phyloP scores from a whole-genome alignment of 2,888 invertebrate genomes.

The Clostera curtula region DNA sequence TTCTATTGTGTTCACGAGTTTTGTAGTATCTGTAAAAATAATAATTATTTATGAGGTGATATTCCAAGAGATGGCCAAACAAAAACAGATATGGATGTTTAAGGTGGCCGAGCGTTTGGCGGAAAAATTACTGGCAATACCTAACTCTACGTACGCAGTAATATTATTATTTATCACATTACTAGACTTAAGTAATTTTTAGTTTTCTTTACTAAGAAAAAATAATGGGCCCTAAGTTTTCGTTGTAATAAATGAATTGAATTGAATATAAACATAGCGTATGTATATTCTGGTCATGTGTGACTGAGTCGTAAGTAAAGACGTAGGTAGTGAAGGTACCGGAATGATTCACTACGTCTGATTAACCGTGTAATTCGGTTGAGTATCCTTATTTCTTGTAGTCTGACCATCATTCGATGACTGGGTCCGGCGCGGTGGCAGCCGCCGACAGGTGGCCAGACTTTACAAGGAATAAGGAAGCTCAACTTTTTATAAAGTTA shows the following conservation, averaged over 20 bases:
- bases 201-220: slow-evolving; percentile 1
- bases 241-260: neutral
- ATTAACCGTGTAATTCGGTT: slow-evolving; percentile 1
- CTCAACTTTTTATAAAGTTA: too few species aligned
- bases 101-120: slow-evolving; percentile 1
- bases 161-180: slow-evolving; percentile 1
- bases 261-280: slow-evolving; percentile 1
- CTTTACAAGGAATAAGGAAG: too few species aligned
- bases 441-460: too few species aligned
- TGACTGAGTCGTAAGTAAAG: slow-evolving; percentile 1
- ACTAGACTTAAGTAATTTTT: slow-evolving; percentile 1
- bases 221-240: slow-evolving; percentile 1
- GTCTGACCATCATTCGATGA: too few species aligned
- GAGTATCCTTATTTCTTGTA: too few species aligned
- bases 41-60: slow-evolving; percentile 2
- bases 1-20: slow-evolving; percentile 4
- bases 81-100: slow-evolving; percentile 4
- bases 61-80: slow-evolving; percentile 3
- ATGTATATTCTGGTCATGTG: slow-evolving; percentile 1
- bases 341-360: slow-evolving; percentile 1
- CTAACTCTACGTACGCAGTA: slow-evolving; percentile 3
- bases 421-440: too few species aligned
- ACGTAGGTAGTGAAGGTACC: slow-evolving; percentile 1
- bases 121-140: slow-evolving; percentile 3
- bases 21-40: slow-evolving; percentile 4